Evolutionary conservation across 1,140 invertebrate species (phyloP).

Genomic region (Ceratitis capitata): DNA sequence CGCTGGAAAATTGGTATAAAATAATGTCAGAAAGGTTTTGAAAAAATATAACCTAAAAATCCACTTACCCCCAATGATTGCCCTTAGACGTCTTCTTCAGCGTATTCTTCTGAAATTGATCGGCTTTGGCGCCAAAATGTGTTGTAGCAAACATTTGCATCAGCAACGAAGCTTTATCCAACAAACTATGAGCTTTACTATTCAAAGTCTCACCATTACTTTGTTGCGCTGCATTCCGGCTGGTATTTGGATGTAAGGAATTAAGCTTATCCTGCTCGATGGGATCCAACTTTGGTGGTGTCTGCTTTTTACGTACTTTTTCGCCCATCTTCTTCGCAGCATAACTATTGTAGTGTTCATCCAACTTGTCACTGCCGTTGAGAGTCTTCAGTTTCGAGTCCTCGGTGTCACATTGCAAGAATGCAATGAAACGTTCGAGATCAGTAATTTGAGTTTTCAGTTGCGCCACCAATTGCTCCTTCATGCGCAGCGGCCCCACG

Average conservation of each 20-base stretch:
- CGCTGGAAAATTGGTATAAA: slow-evolving; percentile 70
- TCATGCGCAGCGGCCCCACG: slow-evolving; percentile 94
- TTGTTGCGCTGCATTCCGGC: not conserved
- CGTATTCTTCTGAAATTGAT: slow-evolving; percentile 80
- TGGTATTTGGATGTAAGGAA: slow-evolving; percentile 6
- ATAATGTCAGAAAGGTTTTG: slow-evolving; percentile 42
- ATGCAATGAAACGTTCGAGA: slow-evolving; percentile 96
- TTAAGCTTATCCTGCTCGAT: not conserved
- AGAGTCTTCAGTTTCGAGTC: slow-evolving; percentile 47
- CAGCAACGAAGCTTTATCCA: slow-evolving; percentile 85
- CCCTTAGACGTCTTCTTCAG: slow-evolving; percentile 86
- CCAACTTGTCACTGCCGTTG: slow-evolving; percentile 49
- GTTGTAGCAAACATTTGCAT: slow-evolving; percentile 93
- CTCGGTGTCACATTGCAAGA: slow-evolving; percentile 83
- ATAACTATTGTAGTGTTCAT: slow-evolving; percentile 60
- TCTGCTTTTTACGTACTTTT: not conserved
- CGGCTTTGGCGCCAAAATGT: slow-evolving; percentile 76
- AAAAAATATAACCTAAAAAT: not conserved
- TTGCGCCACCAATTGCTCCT: slow-evolving; percentile 93
- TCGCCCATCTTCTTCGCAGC: slow-evolving; percentile 56
- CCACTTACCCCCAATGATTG: slow-evolving; percentile 87
- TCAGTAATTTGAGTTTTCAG: slow-evolving; percentile 97
- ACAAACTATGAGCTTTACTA: slow-evolving; percentile 68
- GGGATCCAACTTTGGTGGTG: not conserved
- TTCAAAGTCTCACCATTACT: slow-evolving; percentile 52